Base-by-base conservation (phyloP, 2,888 invertebrate genomes). In the Cyclophora albipunctata region DNA sequence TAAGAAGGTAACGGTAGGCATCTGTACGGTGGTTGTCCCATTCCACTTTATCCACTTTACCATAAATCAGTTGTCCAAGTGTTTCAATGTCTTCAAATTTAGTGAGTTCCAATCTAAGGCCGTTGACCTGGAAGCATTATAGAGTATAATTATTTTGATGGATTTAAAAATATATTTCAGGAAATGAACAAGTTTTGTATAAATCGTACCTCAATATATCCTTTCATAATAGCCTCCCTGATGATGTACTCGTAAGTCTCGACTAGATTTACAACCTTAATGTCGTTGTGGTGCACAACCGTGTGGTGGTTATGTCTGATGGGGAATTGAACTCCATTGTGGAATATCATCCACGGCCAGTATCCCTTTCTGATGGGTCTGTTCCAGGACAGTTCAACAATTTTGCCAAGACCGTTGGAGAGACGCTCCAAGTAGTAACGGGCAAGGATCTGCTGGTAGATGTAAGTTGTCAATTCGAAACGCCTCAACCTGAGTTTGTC, bases 381-480 rank as follows among this genome's bases (percentile, higher is more conserved):
- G 58, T 83, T 52, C 78, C 80, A 90, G 34, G 87, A 79, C 7
- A 91, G 73, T 7, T 86, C 77, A 37, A 69, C 69, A 44, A 90
- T 76, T 5, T 66, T 67, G 42, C 87, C 89, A 34, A 91, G 62
- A 44, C 83, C 87, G 49, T 90, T 89, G 3, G 90, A 85, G 2
- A 90, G 66, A 56, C 91, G 86, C 54, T 91, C 90, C 48, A 91
- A 60, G 62, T 90, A 84, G 66, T 90, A 90, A 56, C 91, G 90
- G 43, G 93, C 93, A 52, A 93, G 72, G 5, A 93, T 82, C 72
- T 93, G 92, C 69, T 93, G 93, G 75, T 91, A 91, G 66, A 89
- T 87, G 73, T 90, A 91, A 59, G 90, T 76, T 62, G 90, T 91
- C 3, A 90, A 72, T 68, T 91, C 91, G 48, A 89, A 90, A 46